Evolutionary conservation across 2,797 vertebrate genomes (phyloP).

Genomic region (Tenualosa thibaudeaui): DNA sequence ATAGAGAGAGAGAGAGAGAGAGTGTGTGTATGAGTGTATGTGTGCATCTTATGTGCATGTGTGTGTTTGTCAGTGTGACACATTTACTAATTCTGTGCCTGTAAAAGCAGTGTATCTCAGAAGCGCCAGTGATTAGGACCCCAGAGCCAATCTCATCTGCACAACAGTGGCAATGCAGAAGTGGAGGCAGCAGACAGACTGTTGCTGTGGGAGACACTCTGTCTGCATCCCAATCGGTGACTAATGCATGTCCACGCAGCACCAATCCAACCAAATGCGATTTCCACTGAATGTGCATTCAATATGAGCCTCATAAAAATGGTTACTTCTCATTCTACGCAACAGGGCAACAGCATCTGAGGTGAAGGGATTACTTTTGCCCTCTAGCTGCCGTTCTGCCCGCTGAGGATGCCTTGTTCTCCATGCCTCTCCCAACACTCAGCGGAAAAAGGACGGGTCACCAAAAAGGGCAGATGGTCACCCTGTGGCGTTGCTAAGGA

Average conservation of each 20-base stretch:
- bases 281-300: slow-evolving; percentile 8
- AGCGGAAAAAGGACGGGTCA: background rate
- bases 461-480: background rate
- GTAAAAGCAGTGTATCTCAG: slow-evolving; percentile 30
- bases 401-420: background rate
- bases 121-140: slow-evolving; percentile 21
- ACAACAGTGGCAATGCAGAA: slow-evolving; percentile 28
- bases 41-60: background rate
- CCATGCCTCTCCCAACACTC: background rate
- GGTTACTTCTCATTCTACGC: background rate
- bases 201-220: background rate
- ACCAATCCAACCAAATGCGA: slow-evolving; percentile 11
- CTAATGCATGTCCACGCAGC: background rate
- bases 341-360: background rate
- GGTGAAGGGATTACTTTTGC: background rate
- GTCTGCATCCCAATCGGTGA: slow-evolving; percentile 20
- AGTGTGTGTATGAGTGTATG: background rate
- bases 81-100: slow-evolving; percentile 38
- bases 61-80: slow-evolving; percentile 25
- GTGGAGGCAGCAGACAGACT: slow-evolving; percentile 8
- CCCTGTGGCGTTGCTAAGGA: background rate
- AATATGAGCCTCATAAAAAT: background rate
- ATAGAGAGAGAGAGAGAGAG: background rate
- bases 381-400: background rate
- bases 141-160: slow-evolving; percentile 35